A percentile compares a stretch with the other conserved stretches of the same genome.
phyloP scores from a whole-genome alignment of 2,888 invertebrate species.

The Hartigia nigra region DNA sequence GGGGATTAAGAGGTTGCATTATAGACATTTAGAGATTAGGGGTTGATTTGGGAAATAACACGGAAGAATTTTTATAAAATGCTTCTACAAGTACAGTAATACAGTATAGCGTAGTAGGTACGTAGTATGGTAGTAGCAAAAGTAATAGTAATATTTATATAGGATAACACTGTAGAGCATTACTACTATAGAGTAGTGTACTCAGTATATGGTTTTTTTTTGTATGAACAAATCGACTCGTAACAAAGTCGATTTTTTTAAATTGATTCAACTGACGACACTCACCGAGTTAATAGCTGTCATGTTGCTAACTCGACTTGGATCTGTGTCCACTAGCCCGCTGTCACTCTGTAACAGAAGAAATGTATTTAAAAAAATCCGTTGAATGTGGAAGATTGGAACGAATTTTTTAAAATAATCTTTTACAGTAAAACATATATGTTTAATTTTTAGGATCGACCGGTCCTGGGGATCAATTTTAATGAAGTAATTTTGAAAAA shows the following conservation, averaged over 20 bases:
- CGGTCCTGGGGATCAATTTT: background rate
- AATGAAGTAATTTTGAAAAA: background rate
- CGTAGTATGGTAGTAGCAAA: background rate
- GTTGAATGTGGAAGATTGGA: background rate
- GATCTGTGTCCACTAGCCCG: slow-evolving; percentile 65
- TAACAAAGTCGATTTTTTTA: background rate
- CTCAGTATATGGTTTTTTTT: background rate
- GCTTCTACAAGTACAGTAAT: background rate
- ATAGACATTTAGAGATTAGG: background rate
- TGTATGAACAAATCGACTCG: background rate
- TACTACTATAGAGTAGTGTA: background rate
- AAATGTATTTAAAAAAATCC: background rate
- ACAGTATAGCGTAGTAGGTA: background rate
- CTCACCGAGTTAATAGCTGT: slow-evolving; percentile 67
- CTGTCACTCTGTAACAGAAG: slow-evolving; percentile 63
- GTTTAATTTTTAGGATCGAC: background rate
- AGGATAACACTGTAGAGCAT: background rate
- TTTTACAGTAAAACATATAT: background rate
- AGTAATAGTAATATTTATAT: background rate
- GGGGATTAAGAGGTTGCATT: slow-evolving; percentile 29
- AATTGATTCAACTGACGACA: slow-evolving; percentile 16
- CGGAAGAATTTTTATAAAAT: background rate
- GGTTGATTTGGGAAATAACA: background rate
- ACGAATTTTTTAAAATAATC: background rate
- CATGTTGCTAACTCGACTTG: slow-evolving; percentile 64